Conservation (phyloP, 2,797 vertebrate species). For the Hippoglossus hippoglossus region DNA sequence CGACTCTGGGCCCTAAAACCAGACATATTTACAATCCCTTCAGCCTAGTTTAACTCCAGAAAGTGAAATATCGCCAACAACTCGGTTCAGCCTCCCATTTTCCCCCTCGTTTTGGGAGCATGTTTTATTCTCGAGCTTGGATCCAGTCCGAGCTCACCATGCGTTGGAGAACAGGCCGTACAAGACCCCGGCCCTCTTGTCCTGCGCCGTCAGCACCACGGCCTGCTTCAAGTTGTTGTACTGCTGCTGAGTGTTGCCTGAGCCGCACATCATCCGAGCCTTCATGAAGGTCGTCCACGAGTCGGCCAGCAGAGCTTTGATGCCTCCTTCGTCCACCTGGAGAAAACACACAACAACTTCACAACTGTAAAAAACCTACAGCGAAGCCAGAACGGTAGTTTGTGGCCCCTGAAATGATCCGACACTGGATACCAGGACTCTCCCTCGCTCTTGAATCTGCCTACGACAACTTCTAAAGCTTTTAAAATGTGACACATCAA, state of each 20-base stretch:
- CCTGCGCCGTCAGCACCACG: conserved; percentile 79
- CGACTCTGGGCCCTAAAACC: background rate
- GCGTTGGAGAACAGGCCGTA: conserved; percentile 88
- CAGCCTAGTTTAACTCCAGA: too few relatives aligned
- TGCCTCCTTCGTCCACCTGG: conserved; percentile 86
- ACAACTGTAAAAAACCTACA: background rate
- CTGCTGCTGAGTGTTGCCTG: conserved; percentile 81
- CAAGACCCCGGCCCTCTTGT: conserved; percentile 79
- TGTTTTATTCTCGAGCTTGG: too few relatives aligned
- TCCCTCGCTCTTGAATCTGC: too few relatives aligned
- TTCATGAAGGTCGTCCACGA: conserved; percentile 90
- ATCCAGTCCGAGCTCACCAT: conserved; percentile 76
- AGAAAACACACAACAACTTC: background rate
- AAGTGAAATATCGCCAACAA: too few relatives aligned
- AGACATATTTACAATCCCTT: background rate
- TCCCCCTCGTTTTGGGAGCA: too few relatives aligned
- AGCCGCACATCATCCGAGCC: conserved; percentile 86
- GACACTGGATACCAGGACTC: too few relatives aligned
- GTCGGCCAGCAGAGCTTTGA: conserved; percentile 74
- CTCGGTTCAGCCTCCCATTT: too few relatives aligned
- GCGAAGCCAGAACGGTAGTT: too few relatives aligned
- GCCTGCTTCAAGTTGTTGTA: conserved; percentile 87
- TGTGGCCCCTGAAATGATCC: too few relatives aligned
- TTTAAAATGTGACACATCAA: too few relatives aligned
- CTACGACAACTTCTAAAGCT: too few relatives aligned